Conservation (phyloP, 2,113 vertebrate species). For the Coptodon bakossiorum region DNA sequence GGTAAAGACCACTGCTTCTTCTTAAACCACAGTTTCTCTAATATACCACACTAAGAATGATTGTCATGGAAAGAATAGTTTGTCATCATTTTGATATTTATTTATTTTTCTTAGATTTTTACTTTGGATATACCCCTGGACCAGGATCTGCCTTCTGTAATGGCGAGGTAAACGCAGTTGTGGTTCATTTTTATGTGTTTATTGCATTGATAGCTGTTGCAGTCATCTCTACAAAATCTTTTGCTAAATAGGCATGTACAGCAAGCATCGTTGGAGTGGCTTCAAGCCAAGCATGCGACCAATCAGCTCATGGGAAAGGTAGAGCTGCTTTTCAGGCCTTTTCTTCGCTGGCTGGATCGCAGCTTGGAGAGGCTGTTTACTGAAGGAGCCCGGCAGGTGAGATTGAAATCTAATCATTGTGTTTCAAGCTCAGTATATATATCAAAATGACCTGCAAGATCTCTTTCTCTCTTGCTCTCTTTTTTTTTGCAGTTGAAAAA, state of each 20-base stretch:
- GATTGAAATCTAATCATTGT: neutral
- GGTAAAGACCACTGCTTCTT: slow-evolving; percentile 48
- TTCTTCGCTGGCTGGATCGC: slow-evolving; percentile 77
- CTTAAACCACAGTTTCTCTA: neutral
- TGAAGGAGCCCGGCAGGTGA: slow-evolving; percentile 77
- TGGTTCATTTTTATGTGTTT: neutral
- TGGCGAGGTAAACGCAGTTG: slow-evolving; percentile 66
- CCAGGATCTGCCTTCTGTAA: slow-evolving; percentile 71
- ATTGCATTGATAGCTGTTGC: neutral
- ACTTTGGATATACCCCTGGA: slow-evolving; percentile 73
- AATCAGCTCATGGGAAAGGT: slow-evolving; percentile 75
- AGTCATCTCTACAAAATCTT: neutral
- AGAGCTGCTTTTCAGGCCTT: slow-evolving; percentile 77
- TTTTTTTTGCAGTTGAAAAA: slow-evolving; percentile 70
- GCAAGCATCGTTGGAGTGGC: slow-evolving; percentile 69
- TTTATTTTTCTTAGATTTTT: slow-evolving; percentile 64
- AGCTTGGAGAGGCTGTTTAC: slow-evolving; percentile 78
- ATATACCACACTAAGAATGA: neutral
- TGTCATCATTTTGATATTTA: neutral
- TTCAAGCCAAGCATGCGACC: slow-evolving; percentile 77
- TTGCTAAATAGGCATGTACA: slow-evolving; percentile 60
- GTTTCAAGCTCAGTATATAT: neutral
- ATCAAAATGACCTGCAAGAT: neutral
- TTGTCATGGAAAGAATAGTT: neutral
- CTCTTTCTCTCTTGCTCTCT: neutral